phyloP scores from a whole-genome alignment of 2,797 vertebrate genomes.

The Enteromius argenteus region DNA sequence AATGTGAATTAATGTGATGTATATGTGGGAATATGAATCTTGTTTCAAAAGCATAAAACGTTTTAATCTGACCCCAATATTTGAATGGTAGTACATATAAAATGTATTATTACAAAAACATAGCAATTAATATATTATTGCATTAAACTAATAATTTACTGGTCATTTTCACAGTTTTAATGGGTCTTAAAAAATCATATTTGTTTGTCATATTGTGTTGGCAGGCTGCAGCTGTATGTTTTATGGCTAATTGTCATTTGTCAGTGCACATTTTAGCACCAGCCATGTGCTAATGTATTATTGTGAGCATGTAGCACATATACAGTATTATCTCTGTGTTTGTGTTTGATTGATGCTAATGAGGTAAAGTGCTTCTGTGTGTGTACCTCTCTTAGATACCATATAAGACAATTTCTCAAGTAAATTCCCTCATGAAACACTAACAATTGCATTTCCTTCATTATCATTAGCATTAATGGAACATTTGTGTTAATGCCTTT shows the following conservation, averaged over 20 bases:
- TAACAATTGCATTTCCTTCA: neutral
- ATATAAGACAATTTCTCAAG: neutral
- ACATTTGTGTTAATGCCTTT: constrained; percentile 20
- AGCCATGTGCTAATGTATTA: neutral
- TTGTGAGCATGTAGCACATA: neutral
- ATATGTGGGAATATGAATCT: neutral
- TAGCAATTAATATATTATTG: neutral
- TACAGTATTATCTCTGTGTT: neutral
- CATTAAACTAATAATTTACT: neutral
- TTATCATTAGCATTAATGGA: constrained; percentile 13
- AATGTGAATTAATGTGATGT: too few relatives aligned
- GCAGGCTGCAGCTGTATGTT: neutral
- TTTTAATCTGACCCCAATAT: neutral
- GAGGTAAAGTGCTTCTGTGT: neutral
- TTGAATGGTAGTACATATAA: neutral
- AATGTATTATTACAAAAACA: neutral
- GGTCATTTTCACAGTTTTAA: constrained; percentile 10
- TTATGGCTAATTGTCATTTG: neutral
- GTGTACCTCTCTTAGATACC: neutral
- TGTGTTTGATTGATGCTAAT: neutral
- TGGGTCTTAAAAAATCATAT: neutral
- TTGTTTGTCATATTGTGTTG: constrained; percentile 8
- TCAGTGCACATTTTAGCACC: neutral
- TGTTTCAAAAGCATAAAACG: too few relatives aligned
- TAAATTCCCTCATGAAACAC: constrained; percentile 9